Base-by-base conservation (phyloP, 2,113 vertebrate species). In the Periophthalmodon schlosseri region DNA sequence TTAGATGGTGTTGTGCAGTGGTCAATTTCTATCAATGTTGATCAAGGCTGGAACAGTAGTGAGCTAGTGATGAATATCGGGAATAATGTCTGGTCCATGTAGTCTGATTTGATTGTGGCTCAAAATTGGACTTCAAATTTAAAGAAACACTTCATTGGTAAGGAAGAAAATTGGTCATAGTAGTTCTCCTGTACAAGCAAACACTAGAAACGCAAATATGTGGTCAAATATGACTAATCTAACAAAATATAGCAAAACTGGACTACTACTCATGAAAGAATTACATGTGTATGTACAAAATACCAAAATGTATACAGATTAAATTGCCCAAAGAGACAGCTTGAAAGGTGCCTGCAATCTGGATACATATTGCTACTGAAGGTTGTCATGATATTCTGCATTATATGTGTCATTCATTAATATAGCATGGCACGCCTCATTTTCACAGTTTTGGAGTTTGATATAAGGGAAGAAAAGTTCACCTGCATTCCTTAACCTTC, bases 401-500 rank as follows among this genome's bases (percentile, higher is more conserved):
- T 54, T 54, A 1, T 54, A 18, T 2, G 20, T 56, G 52, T 21
- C 18, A 11, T 56, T 56, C n/a, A 1, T 21, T 56, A 36, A 36
- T 36, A 10, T n/a, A 64, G 15, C 10, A 33, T 3, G 33, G 1
- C 2, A 16, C 20, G 14, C 20, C 24, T 63, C 61, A 36, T 39
- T 64, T 64, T 36, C 15, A 28, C 21, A 60, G 12, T 60, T 13
- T 13, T 11, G 21, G n/a, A 57, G 23, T 60, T 24, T 23, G 14
- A 28, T 28, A 7, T 15, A 24, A 28, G 66, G 73, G 75, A 83
- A 70, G 58, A 36, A 75, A 75, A 67, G 73, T 84, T 83, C 63
- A 91, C 88, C 86, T 86, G 82, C 88, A 90, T 90, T 92, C 87
- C 87, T 85, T 18, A 74, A 77, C 68, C 81, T 61, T 57, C 73